Percentiles rank a stretch among this genome's conserved stretches.
Conservation (phyloP, 2,888 invertebrate species). For the Prosopocoilus inquinatus region DNA sequence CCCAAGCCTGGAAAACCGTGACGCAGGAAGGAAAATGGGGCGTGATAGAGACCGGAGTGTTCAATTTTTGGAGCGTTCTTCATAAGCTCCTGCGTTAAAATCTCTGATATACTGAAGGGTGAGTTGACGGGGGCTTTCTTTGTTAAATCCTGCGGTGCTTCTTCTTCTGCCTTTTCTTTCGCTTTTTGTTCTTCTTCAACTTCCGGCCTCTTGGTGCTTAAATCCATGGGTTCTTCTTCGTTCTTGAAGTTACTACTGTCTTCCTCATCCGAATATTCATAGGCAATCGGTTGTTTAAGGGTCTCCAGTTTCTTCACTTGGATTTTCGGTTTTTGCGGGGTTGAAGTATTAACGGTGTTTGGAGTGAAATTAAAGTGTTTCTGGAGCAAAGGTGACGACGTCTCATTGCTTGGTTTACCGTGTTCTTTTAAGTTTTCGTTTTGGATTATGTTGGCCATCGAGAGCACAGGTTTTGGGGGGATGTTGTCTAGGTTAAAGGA, state of each 20-base stretch:
- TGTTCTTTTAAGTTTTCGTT: conserved; percentile 39
- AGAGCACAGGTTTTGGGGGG: conserved; percentile 11
- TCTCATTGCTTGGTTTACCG: conserved; percentile 26
- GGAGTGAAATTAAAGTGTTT: conserved; percentile 34
- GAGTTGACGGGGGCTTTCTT: conserved; percentile 48
- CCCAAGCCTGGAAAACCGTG: conserved; percentile 45
- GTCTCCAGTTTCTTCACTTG: conserved; percentile 62
- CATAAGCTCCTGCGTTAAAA: conserved; percentile 66
- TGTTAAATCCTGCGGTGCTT: conserved; percentile 52
- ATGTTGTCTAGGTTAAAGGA: conserved; percentile 6
- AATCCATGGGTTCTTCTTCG: conserved; percentile 46
- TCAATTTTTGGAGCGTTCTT: conserved; percentile 63
- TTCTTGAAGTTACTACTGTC: conserved; percentile 39
- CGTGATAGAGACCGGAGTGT: conserved; percentile 57
- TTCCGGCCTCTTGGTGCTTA: conserved; percentile 69
- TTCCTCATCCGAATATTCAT: conserved; percentile 49
- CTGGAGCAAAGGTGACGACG: conserved; percentile 27
- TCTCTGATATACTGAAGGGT: conserved; percentile 42
- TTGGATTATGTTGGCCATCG: conserved; percentile 33
- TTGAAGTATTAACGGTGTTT: conserved; percentile 33
- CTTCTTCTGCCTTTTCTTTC: conserved; percentile 33
- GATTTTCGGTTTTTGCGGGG: conserved; percentile 41
- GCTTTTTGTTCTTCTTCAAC: conserved; percentile 25
- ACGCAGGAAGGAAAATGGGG: conserved; percentile 60
- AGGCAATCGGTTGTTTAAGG: conserved; percentile 57